phyloP scores from a whole-genome alignment of 2,888 invertebrate species.

The Limenitis camilla region DNA sequence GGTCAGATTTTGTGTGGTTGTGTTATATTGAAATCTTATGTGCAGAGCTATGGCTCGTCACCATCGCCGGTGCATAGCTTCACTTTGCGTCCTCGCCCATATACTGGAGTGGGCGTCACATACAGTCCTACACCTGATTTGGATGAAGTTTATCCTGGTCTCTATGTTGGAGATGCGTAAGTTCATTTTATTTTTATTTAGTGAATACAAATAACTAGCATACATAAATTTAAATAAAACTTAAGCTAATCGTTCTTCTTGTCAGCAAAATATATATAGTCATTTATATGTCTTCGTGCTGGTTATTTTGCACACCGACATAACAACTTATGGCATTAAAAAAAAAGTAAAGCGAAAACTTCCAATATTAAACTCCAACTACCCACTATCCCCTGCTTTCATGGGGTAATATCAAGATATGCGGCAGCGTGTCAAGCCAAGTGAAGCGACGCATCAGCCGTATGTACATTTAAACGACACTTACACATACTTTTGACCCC shows the following conservation, averaged over 20 bases:
- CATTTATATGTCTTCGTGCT: no score
- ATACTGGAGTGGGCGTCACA: conserved; percentile 39
- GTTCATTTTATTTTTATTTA: conserved; percentile 37
- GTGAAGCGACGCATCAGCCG: no score
- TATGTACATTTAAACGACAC: no score
- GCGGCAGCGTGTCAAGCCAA: no score
- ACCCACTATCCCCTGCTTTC: no score
- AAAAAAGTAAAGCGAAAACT: no score
- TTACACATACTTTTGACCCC: no score
- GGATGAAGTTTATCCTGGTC: conserved; percentile 83
- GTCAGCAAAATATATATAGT: no score
- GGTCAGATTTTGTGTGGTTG: conserved; percentile 42
- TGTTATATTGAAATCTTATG: conserved; percentile 36
- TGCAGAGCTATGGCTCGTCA: conserved; percentile 58
- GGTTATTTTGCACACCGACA: no score
- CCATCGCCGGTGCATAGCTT: conserved; percentile 56
- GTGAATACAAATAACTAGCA: background rate
- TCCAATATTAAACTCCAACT: no score
- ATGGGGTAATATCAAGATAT: no score
- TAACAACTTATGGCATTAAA: no score
- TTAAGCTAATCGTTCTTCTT: background rate
- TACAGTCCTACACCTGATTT: conserved; percentile 77
- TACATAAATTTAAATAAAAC: background rate
- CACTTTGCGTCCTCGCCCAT: conserved; percentile 52
- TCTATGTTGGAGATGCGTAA: conserved; percentile 85